These are phyloP conservation scores for Philypnodon macrostomus DNA, from an alignment of 2,797 vertebrate genomes.

Conservation along the genomic window DNA sequence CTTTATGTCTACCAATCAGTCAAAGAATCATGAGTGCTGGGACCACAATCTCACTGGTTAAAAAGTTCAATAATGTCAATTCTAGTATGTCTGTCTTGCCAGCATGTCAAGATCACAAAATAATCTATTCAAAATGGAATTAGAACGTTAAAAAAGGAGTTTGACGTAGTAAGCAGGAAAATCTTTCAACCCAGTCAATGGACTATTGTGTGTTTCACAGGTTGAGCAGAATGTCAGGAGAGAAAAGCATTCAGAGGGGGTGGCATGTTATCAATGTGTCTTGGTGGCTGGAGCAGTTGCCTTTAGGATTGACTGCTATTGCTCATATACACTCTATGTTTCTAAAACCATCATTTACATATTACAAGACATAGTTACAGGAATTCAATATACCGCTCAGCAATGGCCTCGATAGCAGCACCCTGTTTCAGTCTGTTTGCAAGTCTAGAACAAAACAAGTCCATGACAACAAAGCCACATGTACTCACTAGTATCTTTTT, in stretches of 20 bases:
- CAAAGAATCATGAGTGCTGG: too few relatives aligned
- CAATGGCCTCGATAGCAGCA: constrained; percentile 34
- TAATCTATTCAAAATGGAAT: constrained; percentile 33
- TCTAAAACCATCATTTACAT: too few relatives aligned
- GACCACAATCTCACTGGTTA: background rate
- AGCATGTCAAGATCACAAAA: constrained; percentile 6
- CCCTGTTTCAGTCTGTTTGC: constrained; percentile 18
- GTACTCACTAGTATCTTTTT: constrained; percentile 29
- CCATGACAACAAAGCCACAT: constrained; percentile 16
- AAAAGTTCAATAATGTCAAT: constrained; percentile 31
- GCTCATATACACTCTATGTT: too few relatives aligned
- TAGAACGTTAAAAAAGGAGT: constrained; percentile 24
- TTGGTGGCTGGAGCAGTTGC: constrained; percentile 24
- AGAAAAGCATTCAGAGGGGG: constrained; percentile 33
- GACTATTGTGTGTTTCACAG: constrained; percentile 14
- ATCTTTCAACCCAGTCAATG: constrained; percentile 39
- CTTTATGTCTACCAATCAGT: background rate
- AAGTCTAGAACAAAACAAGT: constrained; percentile 25
- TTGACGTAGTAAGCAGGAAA: constrained; percentile 3
- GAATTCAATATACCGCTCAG: constrained; percentile 48
- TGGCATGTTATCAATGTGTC: constrained; percentile 40
- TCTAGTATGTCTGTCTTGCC: constrained; percentile 9
- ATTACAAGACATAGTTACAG: too few relatives aligned
- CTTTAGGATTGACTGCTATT: constrained; percentile 20
- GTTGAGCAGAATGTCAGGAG: constrained; percentile 21